Base-by-base conservation (phyloP, 2,888 invertebrate genomes). In the Graphium colonna region DNA sequence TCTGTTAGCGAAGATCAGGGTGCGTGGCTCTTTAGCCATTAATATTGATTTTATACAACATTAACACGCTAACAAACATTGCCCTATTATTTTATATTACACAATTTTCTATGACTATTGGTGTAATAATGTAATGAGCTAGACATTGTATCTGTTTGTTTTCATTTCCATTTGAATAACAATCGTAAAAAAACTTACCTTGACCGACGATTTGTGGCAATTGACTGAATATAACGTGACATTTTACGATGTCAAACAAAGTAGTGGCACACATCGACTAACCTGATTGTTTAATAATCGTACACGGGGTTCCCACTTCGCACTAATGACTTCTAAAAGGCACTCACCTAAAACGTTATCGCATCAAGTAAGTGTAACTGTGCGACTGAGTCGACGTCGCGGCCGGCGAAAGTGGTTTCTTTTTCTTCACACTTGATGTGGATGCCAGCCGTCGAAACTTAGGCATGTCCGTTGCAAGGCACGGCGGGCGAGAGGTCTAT, bases 331-430 rank as follows among this genome's bases (percentile, higher is more conserved):
- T 68, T 68, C 64, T 64, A 67, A 74, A 71, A 69, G 63, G 63
- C 61, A 84, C 88, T 88, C 75, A 89, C 89, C 89, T 88, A 88
- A 87, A 88, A 81, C 69, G 79, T 87, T 89, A 88, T 84, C 88
- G 82, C 86, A 85, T 84, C 79, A 79, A 83, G 70, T 69, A 72
- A 75, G 74, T 73, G 73, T 71, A 86, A 82, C 73, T 68, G 71
- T 70, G 70, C 61, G 69, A 71, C 58, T 77, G 81, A 76, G 73
- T 75, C 71, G 71, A 69, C 64, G 60, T 63, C 65, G 63, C 67
- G 73, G 71, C 67, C 74, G 75, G 75, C 65, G 72, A 75, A 75
- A 75, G 69, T 62, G 68, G 65, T 74, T 81, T 79, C 84, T 89
- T 89, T 88, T 89, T 89, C 80, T 85, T 88, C 63, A 88, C 88